These are phyloP conservation scores for Apteryx mantelli DNA, from an alignment of 2,113 vertebrate genomes.

Conservation along the genomic window DNA sequence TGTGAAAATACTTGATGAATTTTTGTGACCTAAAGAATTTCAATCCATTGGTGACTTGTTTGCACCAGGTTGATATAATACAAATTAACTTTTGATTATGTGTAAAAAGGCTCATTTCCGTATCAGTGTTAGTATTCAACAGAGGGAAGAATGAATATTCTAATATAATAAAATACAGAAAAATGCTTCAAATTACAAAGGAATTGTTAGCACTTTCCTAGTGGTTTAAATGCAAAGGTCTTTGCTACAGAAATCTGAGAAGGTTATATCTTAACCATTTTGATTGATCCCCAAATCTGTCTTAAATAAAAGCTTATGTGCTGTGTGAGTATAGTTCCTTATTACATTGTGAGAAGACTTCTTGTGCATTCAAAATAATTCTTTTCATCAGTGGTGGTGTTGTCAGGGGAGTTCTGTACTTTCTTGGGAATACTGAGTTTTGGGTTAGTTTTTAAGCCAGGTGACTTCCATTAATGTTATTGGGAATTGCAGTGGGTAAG, in stretches of 20 bases:
- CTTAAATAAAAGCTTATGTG: background rate
- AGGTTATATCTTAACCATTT: background rate
- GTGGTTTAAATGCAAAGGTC: background rate
- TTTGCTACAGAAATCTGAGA: background rate
- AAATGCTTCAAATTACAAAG: background rate
- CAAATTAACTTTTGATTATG: background rate
- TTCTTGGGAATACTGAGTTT: background rate
- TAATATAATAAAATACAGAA: background rate
- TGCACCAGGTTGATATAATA: background rate
- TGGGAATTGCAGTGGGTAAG: background rate
- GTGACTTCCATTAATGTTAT: background rate
- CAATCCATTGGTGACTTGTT: background rate
- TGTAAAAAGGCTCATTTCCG: background rate
- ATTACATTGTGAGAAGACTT: background rate
- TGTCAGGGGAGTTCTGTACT: background rate
- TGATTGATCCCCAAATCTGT: background rate
- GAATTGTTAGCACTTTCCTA: background rate
- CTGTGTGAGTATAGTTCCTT: background rate
- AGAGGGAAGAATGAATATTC: background rate
- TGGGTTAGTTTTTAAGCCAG: background rate
- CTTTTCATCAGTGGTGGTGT: background rate
- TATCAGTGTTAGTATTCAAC: background rate
- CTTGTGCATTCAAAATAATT: background rate
- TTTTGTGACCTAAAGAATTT: conserved; percentile 16
- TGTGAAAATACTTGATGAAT: background rate